Base-by-base conservation (phyloP, 2,888 invertebrate genomes). In the Amiota communis region DNA sequence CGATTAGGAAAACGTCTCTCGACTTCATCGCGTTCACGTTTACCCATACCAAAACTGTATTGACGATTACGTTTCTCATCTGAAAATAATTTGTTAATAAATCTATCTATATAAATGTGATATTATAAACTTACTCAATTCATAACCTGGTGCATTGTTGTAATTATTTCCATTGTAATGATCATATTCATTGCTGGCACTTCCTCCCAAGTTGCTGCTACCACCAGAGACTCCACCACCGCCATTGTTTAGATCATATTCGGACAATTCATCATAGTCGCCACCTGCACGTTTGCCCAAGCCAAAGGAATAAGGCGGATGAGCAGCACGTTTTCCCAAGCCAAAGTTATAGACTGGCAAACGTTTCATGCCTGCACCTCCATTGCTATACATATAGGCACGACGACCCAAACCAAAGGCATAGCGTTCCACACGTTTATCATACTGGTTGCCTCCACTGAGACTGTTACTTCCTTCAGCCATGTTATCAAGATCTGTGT, bases 341-440 rank as follows among this genome's bases (percentile, higher is more conserved):
- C 90, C 90, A 69, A 90, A 90, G 75, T 90, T 90, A 68, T 90
- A 90, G 0, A 89, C 88, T 1, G 90, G 90, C 75, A 90, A 76
- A 59, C 90, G 88, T 76, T 90, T 90, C 75, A 89, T 86, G 2
- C 89, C 90, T 49, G 83, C 79, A 4, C 87, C 88, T 48, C 89
- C 88, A 72, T 89, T 87, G 51, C 88, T 88, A 74, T 89, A 88
- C 73, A 89, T 89, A 71, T 90, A 90, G 13, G 91, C 90, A 12
- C 94, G 91, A 79, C 94, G 92, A 1, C 94, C 94, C n/a, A 94
- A 90, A 0, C 94, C 94, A 82, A 94, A 94, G 46, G 93, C 92
- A 89, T 93, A 94, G 0, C 92, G 92, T 36, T 92, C 92, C 47
- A 92, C 91, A 72, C 93, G 91, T 88, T 94, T 93, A 57, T 89